Base-by-base conservation (phyloP, 2,797 vertebrate genomes). In the Danio albolineatus region DNA sequence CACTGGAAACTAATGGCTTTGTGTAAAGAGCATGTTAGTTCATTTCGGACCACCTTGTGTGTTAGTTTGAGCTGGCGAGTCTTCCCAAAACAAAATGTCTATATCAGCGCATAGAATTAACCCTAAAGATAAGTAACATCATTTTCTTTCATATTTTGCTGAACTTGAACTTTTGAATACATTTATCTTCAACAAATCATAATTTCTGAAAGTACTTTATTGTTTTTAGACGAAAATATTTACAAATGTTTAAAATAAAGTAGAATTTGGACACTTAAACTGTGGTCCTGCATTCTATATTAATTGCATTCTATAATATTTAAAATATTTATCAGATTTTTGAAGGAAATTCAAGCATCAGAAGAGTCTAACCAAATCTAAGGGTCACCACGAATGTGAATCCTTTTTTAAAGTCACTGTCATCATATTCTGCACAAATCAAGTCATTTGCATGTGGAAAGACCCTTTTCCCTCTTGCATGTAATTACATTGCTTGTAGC, bases 391-490 rank as follows among this genome's bases (percentile, higher is more conserved):
- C 14, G 21, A 67, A 13, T 19, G 10, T 17, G 4, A 41, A 54
- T 70, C 38, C 19, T 74, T 41, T 74, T 49, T 61, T 28, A 65
- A 71, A 46, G 65, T 81, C 74, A 61, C 64, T 12, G 16, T 76
- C 71, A 80, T 77, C 70, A 67, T 56, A 78, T 82, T 73, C 82
- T 59, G 59, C 41, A 44, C 17, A 28, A 64, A 75, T 64, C 71
- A 59, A 61, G 48, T 80, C 53, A 79, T 87, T 85, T 85, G 76
- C 81, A 80, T 76, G 54, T 82, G 74, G 78, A 82, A 87, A 78
- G 69, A 67, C 48, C n/a, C 66, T 70, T 54, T 65, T 82, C 65
- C 51, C 66, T 82, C 71, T 38, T 64, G 59, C 4, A 19, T 51
- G 74, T 72, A 83, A 79, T 87, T 84, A 85, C 64, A 61, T 65